Evolutionary conservation across 1,140 invertebrate species (phyloP), one percentile per base, ranked within the genome.

Genomic region (Tetragnatha versicolor): DNA sequence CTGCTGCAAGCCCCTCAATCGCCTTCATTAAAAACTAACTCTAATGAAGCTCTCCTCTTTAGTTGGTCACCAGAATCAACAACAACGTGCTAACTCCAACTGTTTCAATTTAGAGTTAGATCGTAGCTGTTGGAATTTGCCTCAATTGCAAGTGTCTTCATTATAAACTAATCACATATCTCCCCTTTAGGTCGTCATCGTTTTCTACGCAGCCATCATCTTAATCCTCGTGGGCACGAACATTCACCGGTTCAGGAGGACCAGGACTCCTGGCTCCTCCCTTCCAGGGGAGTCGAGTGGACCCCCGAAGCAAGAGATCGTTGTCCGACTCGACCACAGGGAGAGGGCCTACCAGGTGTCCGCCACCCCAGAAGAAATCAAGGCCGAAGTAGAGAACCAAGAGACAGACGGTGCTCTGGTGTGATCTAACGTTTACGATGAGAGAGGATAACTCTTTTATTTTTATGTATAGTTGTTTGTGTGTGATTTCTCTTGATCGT

Each of bases 141-240:
- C 14, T 17, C 53, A 58, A 20, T 58, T 20, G 6, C 3, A 27
- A 22, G 9, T 10, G n/a, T 12, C 29, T 58, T 58, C 25, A 58
- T 22, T 61, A 37, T 5, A 61, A 37, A 0, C 12, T 20, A 6
- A 42, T n/a, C 10, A 9, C 20, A 55, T 20, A 65, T 82, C 27
- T 68, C 35, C 45, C 55, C 77, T 79, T 10, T 53, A 85, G 84
- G 84, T 85, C 10, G 83, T 85, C 17, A 81, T 85, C 20, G 83
- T 85, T 25, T 85, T 85, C 72, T 85, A 85, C 60, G 84, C 84
- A 17, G 84, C 83, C 14, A 85, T 85, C 53, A 85, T 85, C 42
- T 81, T 85, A 33, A 82, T 85, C 39, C 79, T 85, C 31, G 81
- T 85, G 20, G 84, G 83, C 22, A 85, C 84, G 29, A 85, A 85